Conservation (phyloP, 2,797 vertebrate genomes). For the Eleutherodactylus coqui region DNA sequence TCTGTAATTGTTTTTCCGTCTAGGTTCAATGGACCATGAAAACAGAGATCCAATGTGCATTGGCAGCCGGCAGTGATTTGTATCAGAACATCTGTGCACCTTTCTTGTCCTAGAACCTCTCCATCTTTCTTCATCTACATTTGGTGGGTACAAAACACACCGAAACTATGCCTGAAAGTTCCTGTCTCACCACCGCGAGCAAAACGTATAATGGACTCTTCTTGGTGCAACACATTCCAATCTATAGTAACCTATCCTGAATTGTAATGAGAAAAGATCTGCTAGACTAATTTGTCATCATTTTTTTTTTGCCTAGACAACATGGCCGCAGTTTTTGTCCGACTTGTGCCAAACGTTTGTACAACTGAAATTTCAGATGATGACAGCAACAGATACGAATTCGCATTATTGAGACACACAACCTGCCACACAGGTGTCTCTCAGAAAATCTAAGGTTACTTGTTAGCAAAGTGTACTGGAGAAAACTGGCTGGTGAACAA, state of each 20-base stretch:
- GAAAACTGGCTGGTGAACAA: slow-evolving; percentile 43
- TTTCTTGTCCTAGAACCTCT: slow-evolving; percentile 3
- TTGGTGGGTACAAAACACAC: slow-evolving; percentile 9
- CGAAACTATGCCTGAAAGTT: not conserved
- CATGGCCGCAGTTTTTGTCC: slow-evolving; percentile 26
- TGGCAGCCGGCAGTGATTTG: slow-evolving; percentile 52
- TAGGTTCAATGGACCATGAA: slow-evolving; percentile 58
- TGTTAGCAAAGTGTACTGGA: slow-evolving; percentile 16
- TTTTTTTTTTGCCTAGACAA: slow-evolving; percentile 13
- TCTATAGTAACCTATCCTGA: not conserved
- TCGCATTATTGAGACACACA: slow-evolving; percentile 44
- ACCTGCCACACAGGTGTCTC: slow-evolving; percentile 48
- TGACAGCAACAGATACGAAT: slow-evolving; percentile 52
- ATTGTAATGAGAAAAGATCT: not conserved
- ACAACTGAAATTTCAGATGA: slow-evolving; percentile 50
- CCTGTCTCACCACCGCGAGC: not conserved
- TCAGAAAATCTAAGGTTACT: slow-evolving; percentile 54
- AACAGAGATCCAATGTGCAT: slow-evolving; percentile 48
- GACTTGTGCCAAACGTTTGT: slow-evolving; percentile 35
- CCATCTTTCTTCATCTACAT: not conserved
- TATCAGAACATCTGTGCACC: slow-evolving; percentile 56
- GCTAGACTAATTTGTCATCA: slow-evolving; percentile 26
- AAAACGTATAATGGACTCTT: not conserved
- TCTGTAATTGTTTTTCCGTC: slow-evolving; percentile 56
- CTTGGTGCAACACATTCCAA: not conserved